Conservation (phyloP, 2,113 vertebrate genomes). For the Chamaetylas fuelleborni region DNA sequence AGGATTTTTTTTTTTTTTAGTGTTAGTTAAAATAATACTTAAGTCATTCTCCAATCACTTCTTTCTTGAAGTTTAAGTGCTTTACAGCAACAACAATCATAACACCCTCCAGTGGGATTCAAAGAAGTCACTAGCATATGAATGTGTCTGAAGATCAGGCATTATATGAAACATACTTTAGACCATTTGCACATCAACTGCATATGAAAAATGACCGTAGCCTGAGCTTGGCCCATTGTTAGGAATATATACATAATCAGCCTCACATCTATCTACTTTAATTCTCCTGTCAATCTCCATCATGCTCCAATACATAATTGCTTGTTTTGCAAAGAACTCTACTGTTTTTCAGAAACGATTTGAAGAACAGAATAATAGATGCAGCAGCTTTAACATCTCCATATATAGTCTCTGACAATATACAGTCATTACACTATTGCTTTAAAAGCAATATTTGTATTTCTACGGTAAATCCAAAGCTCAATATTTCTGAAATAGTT, state of each 20-base stretch:
- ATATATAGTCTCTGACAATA: background rate
- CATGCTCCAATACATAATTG: background rate
- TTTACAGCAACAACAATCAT: background rate
- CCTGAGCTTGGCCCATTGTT: background rate
- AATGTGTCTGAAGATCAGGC: background rate
- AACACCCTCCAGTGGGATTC: background rate
- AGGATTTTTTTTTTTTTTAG: background rate
- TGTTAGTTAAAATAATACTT: conserved; percentile 36
- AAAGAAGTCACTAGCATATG: conserved; percentile 13
- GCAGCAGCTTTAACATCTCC: background rate
- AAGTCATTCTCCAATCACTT: background rate
- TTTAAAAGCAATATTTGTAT: background rate
- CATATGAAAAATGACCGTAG: background rate
- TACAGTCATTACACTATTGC: background rate
- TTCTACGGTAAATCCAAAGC: background rate
- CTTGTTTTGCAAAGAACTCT: background rate
- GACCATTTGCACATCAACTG: conserved; percentile 22
- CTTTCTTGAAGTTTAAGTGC: conserved; percentile 41
- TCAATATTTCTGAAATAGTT: background rate
- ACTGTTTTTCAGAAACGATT: background rate
- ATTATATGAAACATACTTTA: background rate
- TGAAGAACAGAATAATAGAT: background rate
- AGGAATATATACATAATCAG: background rate
- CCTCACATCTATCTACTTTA: background rate
- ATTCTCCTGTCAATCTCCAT: background rate